Evolutionary conservation across 2,797 vertebrate species (phyloP), one percentile per base, ranked within the genome.

Genomic region (Acipenser oxyrinchus): DNA sequence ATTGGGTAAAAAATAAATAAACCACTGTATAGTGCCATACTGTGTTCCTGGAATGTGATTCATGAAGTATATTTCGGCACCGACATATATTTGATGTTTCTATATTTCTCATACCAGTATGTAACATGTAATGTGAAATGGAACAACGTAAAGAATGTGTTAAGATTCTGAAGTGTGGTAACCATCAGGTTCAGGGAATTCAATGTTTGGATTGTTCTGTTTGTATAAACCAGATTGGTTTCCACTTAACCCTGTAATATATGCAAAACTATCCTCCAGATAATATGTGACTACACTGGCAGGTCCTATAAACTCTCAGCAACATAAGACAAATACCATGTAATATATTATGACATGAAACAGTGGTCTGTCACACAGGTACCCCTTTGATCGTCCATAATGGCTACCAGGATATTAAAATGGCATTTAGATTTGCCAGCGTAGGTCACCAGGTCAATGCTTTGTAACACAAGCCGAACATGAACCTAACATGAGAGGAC

Each of bases 161-260:
- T 73, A 69, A 57, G 15, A 68, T 48, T 62, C 55, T 72, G 61
- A 67, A 81, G 82, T 80, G 81, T 87, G 83, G 84, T 86, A 85
- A 80, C 87, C 87, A 89, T 91, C 85, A 87, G 84, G 83, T 81
- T 85, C 77, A 77, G 70, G 82, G 77, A 79, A 72, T 78, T 73
- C 66, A 73, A 66, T 90, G 86, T 90, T 90, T 90, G 82, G 85
- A 88, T 88, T 89, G 78, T 82, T 79, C 77, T 90, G 88, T 91
- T 91, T 90, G 84, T 83, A 88, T 86, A 89, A 86, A 85, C 79
- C 83, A 86, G 87, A 89, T 86, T 87, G 89, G 83, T 90, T 91
- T 88, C 87, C 87, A 88, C 87, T 89, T 91, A 89, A 89, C 89
- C 87, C 86, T 88, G 87, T 87, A 89, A 90, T 90, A 81, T 88